These are phyloP conservation scores for Plectropomus leopardus DNA, from an alignment of 2,113 vertebrate species.

Conservation along the genomic window DNA sequence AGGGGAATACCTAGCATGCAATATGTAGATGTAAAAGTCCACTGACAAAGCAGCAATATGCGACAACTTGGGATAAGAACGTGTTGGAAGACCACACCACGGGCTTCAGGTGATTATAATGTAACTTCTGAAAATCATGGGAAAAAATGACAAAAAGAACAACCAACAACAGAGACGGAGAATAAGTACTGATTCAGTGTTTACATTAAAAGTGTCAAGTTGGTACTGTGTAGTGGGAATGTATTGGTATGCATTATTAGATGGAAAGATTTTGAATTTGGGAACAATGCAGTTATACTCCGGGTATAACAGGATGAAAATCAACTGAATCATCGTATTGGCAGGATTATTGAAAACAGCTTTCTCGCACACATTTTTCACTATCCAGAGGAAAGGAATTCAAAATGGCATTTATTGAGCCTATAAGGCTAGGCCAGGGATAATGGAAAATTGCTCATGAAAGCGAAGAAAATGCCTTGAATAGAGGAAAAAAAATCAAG, in stretches of 20 bases:
- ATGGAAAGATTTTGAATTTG: conserved; percentile 39
- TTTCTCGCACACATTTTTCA: conserved; percentile 58
- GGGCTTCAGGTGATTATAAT: not conserved
- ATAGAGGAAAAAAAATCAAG: conserved; percentile 53
- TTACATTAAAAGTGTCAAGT: conserved; percentile 18
- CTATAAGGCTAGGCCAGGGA: conserved; percentile 53
- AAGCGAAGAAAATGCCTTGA: conserved; percentile 69
- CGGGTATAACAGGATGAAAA: conserved; percentile 46
- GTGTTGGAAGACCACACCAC: not conserved
- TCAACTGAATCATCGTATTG: conserved; percentile 60
- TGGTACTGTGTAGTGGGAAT: not conserved
- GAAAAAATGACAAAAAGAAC: not conserved
- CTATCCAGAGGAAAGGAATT: conserved; percentile 54
- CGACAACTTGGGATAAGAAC: no score
- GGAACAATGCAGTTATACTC: conserved; percentile 40
- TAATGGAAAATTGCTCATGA: conserved; percentile 75
- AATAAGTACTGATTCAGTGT: conserved; percentile 2
- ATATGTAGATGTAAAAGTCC: not conserved
- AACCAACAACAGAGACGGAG: no score
- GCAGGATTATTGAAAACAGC: conserved; percentile 64
- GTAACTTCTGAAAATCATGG: not conserved
- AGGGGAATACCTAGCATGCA: no score
- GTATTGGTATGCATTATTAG: conserved; percentile 14
- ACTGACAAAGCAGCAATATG: no score
- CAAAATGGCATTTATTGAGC: conserved; percentile 73